Conservation (phyloP, 2,113 vertebrate species). For the Tiliqua scincoides region DNA sequence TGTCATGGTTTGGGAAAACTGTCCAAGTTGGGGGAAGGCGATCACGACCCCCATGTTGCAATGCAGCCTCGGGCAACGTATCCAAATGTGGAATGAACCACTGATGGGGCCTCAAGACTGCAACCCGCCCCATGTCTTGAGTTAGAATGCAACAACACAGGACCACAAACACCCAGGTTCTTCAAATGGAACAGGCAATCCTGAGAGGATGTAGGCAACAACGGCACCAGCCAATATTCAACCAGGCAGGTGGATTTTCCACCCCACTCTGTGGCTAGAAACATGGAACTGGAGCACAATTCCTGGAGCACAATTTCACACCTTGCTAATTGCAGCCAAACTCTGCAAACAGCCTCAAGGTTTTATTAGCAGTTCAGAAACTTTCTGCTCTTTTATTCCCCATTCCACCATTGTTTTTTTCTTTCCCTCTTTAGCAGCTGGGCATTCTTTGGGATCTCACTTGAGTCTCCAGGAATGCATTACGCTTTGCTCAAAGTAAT, state of each 20-base stretch:
- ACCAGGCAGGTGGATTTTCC: background rate
- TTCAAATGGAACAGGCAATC: background rate
- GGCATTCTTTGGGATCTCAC: conserved; percentile 9
- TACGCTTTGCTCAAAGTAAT: conserved; percentile 34
- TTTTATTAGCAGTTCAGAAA: background rate
- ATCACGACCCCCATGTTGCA: background rate
- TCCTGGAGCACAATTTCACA: background rate
- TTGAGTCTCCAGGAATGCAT: background rate
- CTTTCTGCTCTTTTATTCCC: background rate
- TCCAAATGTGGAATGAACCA: background rate
- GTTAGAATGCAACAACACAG: background rate
- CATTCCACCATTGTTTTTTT: background rate
- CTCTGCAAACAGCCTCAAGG: background rate
- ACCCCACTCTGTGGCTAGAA: background rate
- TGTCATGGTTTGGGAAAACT: no score
- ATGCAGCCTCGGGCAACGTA: background rate
- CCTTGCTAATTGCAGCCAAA: background rate
- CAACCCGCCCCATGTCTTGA: background rate
- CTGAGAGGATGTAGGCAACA: background rate
- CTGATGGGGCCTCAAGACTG: background rate
- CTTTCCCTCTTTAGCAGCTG: background rate
- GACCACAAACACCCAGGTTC: no score
- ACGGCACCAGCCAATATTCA: background rate
- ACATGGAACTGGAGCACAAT: background rate
- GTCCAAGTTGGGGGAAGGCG: no score